A percentile compares a stretch with the other conserved stretches of the same genome.
These are phyloP conservation scores for Ptilodon capucinus DNA, from an alignment of 2,888 invertebrate genomes.

Conservation along the genomic window DNA sequence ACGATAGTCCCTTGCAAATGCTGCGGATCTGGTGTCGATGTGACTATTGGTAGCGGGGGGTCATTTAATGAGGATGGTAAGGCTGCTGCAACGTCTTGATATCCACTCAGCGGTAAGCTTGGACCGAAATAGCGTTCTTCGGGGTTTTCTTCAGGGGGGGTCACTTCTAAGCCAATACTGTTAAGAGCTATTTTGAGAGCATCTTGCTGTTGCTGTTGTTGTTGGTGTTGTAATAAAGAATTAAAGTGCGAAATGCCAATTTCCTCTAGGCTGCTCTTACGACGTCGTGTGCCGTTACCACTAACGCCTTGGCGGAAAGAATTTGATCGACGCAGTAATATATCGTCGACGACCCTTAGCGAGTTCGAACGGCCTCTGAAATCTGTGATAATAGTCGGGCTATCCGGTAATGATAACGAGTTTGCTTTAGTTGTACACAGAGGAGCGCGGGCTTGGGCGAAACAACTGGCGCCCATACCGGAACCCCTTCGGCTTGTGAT, in stretches of 20 bases:
- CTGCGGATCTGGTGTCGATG: conserved; percentile 83
- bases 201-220: conserved; percentile 84
- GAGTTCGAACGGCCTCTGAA: conserved; percentile 93
- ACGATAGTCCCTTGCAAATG: conserved; percentile 95
- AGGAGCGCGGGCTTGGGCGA: conserved; percentile 86
- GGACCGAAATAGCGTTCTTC: conserved; percentile 72
- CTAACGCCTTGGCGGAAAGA: conserved; percentile 92
- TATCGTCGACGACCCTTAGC: conserved; percentile 92
- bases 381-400: conserved; percentile 91
- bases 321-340: conserved; percentile 90
- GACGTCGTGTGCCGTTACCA: conserved; percentile 84
- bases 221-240: conserved; percentile 83
- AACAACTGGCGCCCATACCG: conserved; percentile 85
- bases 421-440: conserved; percentile 93
- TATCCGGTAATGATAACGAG: conserved; percentile 94
- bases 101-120: conserved; percentile 58
- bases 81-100: conserved; percentile 77
- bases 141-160: conserved; percentile 86
- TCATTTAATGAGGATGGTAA: conserved; percentile 63
- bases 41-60: conserved; percentile 56
- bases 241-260: conserved; percentile 92
- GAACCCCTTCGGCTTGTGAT: conserved; percentile 87
- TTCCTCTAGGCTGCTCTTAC: conserved; percentile 93
- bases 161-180: conserved; percentile 92
- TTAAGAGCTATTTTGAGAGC: conserved; percentile 93